Conservation (phyloP, 2,797 vertebrate species). For the Cirrhinus mrigala region DNA sequence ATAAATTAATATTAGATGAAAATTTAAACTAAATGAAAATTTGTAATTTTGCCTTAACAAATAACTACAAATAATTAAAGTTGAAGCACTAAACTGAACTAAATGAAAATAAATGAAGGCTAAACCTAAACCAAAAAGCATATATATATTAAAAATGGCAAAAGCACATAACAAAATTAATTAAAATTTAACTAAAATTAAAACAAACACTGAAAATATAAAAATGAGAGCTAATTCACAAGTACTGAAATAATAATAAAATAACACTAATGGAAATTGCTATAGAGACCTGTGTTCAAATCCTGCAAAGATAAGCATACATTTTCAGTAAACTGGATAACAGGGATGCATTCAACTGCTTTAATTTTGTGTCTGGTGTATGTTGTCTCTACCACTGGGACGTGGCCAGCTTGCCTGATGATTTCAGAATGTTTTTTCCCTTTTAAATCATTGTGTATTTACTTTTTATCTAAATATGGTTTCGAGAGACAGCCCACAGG, state of each 20-base stretch:
- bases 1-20: background rate
- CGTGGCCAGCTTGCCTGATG: background rate
- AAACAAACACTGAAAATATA: background rate
- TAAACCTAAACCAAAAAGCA: background rate
- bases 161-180: too few relatives aligned
- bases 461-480: conserved; percentile 19
- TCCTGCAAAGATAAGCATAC: background rate
- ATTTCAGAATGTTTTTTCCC: background rate
- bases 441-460: conserved; percentile 21
- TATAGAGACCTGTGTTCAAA: background rate
- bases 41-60: too few relatives aligned
- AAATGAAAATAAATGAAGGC: too few relatives aligned
- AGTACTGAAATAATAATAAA: background rate
- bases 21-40: background rate
- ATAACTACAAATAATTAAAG: too few relatives aligned
- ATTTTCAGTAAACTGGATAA: background rate
- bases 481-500: background rate
- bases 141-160: too few relatives aligned
- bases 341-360: background rate
- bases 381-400: background rate
- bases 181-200: too few relatives aligned
- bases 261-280: background rate
- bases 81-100: too few relatives aligned
- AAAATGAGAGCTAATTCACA: background rate
- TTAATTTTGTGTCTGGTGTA: background rate